Percentiles rank a stretch among this genome's conserved stretches.
Evolutionary conservation across 2,113 vertebrate species (phyloP).

Genomic region (Sinocyclocheilus grahami): DNA sequence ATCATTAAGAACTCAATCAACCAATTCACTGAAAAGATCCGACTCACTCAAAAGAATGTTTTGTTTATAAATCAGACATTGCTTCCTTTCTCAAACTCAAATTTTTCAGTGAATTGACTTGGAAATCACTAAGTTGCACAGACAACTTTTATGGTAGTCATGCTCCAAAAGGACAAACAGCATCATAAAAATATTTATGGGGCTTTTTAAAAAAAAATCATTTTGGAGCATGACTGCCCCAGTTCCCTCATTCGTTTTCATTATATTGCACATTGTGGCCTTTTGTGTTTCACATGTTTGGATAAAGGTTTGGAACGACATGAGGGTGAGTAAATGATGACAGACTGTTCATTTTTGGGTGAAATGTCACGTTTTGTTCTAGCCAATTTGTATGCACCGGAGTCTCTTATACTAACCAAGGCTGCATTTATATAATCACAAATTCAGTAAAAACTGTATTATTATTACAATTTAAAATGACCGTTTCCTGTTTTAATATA

Average conservation of each 20-base stretch:
- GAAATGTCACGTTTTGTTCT: too few relatives aligned
- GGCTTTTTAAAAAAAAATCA: too few relatives aligned
- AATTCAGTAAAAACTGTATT: too few relatives aligned
- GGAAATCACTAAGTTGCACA: neutral
- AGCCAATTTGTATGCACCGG: too few relatives aligned
- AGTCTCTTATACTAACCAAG: too few relatives aligned
- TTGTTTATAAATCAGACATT: neutral
- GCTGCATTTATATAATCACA: too few relatives aligned
- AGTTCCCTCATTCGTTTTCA: neutral
- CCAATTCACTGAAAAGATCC: neutral
- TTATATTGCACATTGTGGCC: neutral
- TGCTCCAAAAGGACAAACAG: too few relatives aligned
- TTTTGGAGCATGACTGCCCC: neutral
- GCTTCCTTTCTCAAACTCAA: neutral
- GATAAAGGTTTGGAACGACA: neutral
- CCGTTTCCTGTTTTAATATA: too few relatives aligned
- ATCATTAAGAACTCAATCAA: neutral
- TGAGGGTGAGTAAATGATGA: too few relatives aligned
- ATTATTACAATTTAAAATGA: too few relatives aligned
- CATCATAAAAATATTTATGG: neutral
- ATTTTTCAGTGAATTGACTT: neutral
- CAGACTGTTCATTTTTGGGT: too few relatives aligned
- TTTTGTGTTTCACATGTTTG: neutral
- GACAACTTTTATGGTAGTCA: neutral
- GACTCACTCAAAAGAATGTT: too few relatives aligned